phyloP scores from a whole-genome alignment of 2,797 vertebrate species.

The Lacerta viridis region DNA sequence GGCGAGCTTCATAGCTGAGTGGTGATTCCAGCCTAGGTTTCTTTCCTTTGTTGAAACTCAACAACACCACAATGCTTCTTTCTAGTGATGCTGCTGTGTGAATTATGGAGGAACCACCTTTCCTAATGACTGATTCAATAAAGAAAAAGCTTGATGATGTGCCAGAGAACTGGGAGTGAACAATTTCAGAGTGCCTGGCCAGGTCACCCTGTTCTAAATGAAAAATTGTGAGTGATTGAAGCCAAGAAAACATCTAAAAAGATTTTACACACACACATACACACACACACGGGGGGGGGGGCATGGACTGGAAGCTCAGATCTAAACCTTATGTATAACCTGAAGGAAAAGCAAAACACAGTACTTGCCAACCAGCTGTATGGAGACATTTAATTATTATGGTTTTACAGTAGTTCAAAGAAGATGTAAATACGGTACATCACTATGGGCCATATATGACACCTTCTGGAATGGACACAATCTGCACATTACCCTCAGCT shows the following conservation, averaged over 20 bases:
- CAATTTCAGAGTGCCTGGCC: slow-evolving; percentile 15
- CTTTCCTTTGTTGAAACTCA: not conserved
- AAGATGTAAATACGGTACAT: not conserved
- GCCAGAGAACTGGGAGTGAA: slow-evolving; percentile 17
- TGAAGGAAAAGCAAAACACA: not conserved
- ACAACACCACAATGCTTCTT: not conserved
- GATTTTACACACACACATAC: too few relatives aligned
- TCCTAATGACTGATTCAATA: not conserved
- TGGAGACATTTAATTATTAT: not conserved
- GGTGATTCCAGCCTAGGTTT: not conserved
- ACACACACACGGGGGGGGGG: too few relatives aligned
- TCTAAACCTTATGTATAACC: not conserved
- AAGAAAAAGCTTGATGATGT: not conserved
- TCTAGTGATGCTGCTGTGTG: slow-evolving; percentile 4
- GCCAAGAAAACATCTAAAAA: not conserved
- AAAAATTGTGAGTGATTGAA: not conserved
- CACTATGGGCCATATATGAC: not conserved
- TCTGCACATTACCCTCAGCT: not conserved
- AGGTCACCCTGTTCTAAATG: slow-evolving; percentile 28
- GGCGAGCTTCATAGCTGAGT: not conserved
- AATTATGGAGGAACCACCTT: not conserved
- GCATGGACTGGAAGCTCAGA: not conserved
- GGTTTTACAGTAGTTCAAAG: not conserved
- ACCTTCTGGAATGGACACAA: not conserved
- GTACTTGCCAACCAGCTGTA: not conserved